phyloP scores from a whole-genome alignment of 1,140 invertebrate species.

The Hormaphis cornu region DNA sequence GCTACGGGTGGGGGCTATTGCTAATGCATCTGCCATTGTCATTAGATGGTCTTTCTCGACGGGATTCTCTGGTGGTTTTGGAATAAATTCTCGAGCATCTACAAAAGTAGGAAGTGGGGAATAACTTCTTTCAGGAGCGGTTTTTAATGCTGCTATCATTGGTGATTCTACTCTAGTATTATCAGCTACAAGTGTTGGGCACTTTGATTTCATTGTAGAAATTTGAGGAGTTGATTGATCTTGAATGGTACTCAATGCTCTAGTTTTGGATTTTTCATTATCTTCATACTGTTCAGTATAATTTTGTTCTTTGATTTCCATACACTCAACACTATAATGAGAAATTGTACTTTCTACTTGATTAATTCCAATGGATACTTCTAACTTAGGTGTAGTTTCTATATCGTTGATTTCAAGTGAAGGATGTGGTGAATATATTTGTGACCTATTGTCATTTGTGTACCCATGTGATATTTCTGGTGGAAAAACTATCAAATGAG shows the following conservation, averaged over 20 bases:
- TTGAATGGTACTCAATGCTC: neutral
- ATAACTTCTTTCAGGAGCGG: constrained; percentile 55
- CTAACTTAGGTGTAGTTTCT: neutral
- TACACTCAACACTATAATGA: neutral
- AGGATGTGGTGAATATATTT: constrained; percentile 1
- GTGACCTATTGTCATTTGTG: neutral
- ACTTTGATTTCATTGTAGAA: neutral
- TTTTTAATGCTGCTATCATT: constrained; percentile 56
- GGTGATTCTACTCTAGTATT: constrained; percentile 41
- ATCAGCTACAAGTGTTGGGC: neutral
- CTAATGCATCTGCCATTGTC: constrained; percentile 58
- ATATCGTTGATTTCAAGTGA: neutral
- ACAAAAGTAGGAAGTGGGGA: constrained; percentile 41
- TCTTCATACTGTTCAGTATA: neutral
- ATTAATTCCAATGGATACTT: neutral
- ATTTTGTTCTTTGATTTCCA: neutral
- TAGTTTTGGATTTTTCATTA: neutral
- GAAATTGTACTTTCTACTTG: neutral
- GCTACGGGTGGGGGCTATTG: constrained; percentile 55
- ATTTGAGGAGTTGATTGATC: neutral
- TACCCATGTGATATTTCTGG: constrained; percentile 34
- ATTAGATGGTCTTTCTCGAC: constrained; percentile 35
- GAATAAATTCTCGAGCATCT: constrained; percentile 9
- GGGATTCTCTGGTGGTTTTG: constrained; percentile 7
- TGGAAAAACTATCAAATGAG: constrained; percentile 36